phyloP scores from a whole-genome alignment of 2,888 invertebrate species.

The Euproctis similis region DNA sequence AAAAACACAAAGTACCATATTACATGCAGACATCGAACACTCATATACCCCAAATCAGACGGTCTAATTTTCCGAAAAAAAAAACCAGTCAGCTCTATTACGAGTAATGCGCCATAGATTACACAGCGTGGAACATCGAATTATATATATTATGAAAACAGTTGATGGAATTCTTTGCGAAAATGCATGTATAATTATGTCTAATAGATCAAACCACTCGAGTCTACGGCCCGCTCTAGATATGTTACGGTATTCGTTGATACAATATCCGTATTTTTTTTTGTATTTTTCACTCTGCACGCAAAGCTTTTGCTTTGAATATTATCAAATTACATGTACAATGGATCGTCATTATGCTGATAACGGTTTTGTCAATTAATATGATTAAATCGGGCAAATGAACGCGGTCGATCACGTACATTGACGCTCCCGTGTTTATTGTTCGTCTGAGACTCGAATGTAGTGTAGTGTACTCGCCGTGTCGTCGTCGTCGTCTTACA shows the following conservation, averaged over 20 bases:
- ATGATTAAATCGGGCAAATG: conserved; percentile 62
- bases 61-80: conserved; percentile 44
- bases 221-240: conserved; percentile 7
- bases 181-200: conserved; percentile 34
- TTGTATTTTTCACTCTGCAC: no score
- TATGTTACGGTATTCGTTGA: conserved; percentile 8
- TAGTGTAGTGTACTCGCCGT: conserved; percentile 18
- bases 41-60: conserved; percentile 32
- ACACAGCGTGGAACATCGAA: conserved; percentile 50
- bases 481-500: conserved; percentile 11
- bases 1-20: conserved; percentile 22
- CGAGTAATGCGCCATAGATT: conserved; percentile 58
- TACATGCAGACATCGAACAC: conserved; percentile 32
- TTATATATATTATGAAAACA: conserved; percentile 55
- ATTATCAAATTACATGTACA: conserved; percentile 67
- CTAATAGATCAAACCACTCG: conserved; percentile 21
- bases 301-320: conserved; percentile 48
- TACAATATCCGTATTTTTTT: conserved; percentile 30
- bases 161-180: conserved; percentile 48
- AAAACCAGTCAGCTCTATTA: conserved; percentile 42
- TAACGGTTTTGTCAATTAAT: conserved; percentile 71
- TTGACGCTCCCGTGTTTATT: conserved; percentile 27
- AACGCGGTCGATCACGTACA: conserved; percentile 58
- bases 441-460: conserved; percentile 36
- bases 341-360: conserved; percentile 61